Base-by-base conservation (phyloP, 2,888 invertebrate genomes). In the Nebria salina region DNA sequence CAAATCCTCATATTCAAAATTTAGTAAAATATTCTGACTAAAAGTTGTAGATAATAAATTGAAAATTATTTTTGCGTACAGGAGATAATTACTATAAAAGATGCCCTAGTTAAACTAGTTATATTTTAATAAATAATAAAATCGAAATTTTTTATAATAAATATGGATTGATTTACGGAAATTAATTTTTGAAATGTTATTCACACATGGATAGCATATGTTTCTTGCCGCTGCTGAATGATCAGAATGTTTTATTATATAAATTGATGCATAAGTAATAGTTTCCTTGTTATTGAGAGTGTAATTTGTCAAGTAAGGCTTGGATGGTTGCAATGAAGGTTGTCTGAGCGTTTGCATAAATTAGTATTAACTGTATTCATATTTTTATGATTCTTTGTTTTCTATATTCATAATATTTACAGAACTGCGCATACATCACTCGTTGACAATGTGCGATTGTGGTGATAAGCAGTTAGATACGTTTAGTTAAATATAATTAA, bases 311-410 rank as follows among this genome's bases (percentile, higher is more conserved):
- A 54, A 54, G 54, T 13, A 54, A 54, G 2, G 54, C 54, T 54
- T 54, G 54, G 54, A 7, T 13, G 54, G 54, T 8, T 54, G 13
- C 8, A 11, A 13, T 54, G 54, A 54, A 54, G 54, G 54, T 13
- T 54, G 34, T 34, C 34, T 2, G 34, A 34, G 2, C 34, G 34
- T 34, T 72, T 72, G 54, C 72, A 77, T 54, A 72, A 70, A 77
- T 77, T 77, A 73, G 64, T 73, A 15, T 73, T 73, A 70, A 76
- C 42, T 54, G 66, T 76, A 76, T 76, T 26, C 20, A 64, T 34
- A 13, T 76, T 43, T 76, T 76, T 76, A 76, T 66, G 76, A 26
- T 68, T 76, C 76, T 76, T 76, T 76, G 70, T 70, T 76, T 76
- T 76, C 54, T n/a, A 54, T 9, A 15, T n/a, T 65, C 54, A 8